Conservation (phyloP, 64 coral and sea anemone genomes). For the Anthopleura sola region DNA sequence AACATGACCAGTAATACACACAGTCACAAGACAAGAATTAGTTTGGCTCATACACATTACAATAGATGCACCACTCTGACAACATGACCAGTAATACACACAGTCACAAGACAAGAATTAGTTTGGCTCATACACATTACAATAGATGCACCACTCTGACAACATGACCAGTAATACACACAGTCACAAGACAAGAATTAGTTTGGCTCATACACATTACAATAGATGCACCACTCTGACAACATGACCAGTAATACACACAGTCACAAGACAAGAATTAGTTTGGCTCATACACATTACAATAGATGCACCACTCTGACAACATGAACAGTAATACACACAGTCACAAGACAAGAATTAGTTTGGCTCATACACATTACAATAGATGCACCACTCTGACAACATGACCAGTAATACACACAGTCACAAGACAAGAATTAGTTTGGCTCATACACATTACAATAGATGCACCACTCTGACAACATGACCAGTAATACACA, state of each 20-base stretch:
- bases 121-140: neutral
- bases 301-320: conserved; percentile 48
- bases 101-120: too few relatives aligned
- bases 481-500: too few relatives aligned
- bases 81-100: neutral
- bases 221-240: conserved; percentile 48
- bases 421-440: too few relatives aligned
- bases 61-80: conserved; percentile 45
- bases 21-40: too few relatives aligned
- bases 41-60: neutral
- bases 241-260: neutral
- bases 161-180: neutral
- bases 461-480: too few relatives aligned
- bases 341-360: too few relatives aligned
- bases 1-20: too few relatives aligned
- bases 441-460: neutral
- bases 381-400: too few relatives aligned
- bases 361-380: neutral
- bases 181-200: too few relatives aligned
- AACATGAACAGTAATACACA: neutral
- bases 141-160: conserved; percentile 48
- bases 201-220: neutral
- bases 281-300: neutral
- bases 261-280: too few relatives aligned
- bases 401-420: too few relatives aligned